A percentile compares a stretch with the other conserved stretches of the same genome.
Conservation (phyloP, 2,888 invertebrate genomes). For the Mechanitis messenoides region DNA sequence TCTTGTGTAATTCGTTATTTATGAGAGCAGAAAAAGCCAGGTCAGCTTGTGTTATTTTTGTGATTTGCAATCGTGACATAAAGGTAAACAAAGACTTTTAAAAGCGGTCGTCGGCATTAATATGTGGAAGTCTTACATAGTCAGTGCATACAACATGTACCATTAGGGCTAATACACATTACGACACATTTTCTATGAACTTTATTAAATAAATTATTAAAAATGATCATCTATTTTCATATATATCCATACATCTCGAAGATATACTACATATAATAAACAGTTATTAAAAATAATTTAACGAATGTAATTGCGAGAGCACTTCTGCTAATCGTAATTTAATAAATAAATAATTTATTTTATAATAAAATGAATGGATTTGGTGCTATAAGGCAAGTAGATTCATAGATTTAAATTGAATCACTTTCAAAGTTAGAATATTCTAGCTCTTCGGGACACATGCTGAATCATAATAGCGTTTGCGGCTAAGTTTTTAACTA, state of each 20-base stretch:
- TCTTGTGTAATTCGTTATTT: slow-evolving; percentile 42
- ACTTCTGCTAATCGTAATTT: not conserved
- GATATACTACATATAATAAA: no score
- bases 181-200: not conserved
- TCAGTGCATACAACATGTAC: not conserved
- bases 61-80: slow-evolving; percentile 18
- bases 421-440: slow-evolving; percentile 4
- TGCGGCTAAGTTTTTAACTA: slow-evolving; percentile 6
- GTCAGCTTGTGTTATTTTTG: slow-evolving; percentile 25
- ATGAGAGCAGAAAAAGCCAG: slow-evolving; percentile 30
- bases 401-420: slow-evolving; percentile 2
- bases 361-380: not conserved
- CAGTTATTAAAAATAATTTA: no score
- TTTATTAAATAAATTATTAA: not conserved
- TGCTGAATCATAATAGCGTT: slow-evolving; percentile 5
- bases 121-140: slow-evolving; percentile 21
- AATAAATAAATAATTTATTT: not conserved
- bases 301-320: no score
- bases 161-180: not conserved
- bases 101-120: slow-evolving; percentile 21
- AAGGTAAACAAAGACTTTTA: slow-evolving; percentile 12
- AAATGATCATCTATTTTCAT: no score
- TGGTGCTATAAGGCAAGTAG: not conserved
- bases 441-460: slow-evolving; percentile 6
- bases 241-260: no score